A percentile compares a stretch with the other conserved stretches of the same genome.
Conservation (phyloP, 2,888 invertebrate species). For the Pomacea canaliculata region DNA sequence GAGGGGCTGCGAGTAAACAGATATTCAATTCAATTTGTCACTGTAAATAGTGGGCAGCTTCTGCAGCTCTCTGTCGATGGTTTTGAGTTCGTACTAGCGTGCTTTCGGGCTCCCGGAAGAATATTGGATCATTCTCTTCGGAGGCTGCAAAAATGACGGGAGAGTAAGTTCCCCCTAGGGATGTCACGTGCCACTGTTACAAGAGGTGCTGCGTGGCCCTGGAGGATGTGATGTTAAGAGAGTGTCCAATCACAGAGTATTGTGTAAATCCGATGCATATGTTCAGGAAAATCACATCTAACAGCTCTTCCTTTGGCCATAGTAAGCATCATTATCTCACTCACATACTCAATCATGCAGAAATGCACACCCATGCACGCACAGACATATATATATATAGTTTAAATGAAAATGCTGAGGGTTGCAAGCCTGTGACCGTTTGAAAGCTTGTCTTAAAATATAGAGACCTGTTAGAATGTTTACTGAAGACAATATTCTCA, state of each 20-base stretch:
- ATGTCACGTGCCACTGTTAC: conserved; percentile 7
- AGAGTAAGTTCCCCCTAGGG: background rate
- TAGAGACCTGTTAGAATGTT: too few relatives aligned
- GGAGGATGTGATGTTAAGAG: background rate
- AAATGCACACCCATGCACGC: too few relatives aligned
- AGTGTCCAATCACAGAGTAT: background rate
- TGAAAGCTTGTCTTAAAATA: too few relatives aligned
- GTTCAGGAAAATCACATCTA: background rate
- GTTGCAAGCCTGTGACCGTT: too few relatives aligned
- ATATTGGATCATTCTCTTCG: too few relatives aligned
- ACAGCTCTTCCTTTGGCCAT: background rate
- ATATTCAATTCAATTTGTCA: conserved; percentile 30
- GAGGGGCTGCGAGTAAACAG: conserved; percentile 24
- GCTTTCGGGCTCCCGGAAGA: too few relatives aligned
- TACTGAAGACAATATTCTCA: too few relatives aligned
- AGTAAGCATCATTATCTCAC: too few relatives aligned
- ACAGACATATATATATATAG: too few relatives aligned
- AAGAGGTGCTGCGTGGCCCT: background rate
- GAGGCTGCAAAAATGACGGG: background rate
- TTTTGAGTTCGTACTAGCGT: conserved; percentile 1
- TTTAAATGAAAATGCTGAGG: too few relatives aligned
- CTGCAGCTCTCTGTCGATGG: background rate
- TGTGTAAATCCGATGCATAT: background rate
- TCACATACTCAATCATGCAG: too few relatives aligned
- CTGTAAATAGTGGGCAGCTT: conserved; percentile 17